Evolutionary conservation across 2,888 invertebrate genomes (phyloP).

Genomic region (Stomorhina lunata): DNA sequence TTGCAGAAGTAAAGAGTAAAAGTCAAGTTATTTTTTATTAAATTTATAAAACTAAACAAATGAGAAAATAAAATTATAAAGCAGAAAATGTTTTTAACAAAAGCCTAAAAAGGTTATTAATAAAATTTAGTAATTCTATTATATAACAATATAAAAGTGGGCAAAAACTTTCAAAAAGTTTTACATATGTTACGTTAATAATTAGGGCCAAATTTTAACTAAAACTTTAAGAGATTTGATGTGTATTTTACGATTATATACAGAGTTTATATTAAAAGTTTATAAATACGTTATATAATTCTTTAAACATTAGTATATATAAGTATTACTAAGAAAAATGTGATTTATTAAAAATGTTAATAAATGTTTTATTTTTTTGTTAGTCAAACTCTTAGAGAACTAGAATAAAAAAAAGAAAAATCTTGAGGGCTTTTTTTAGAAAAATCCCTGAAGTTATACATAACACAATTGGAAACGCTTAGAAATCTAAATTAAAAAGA

Average conservation of each 20-base stretch:
- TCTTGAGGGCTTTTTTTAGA: no score
- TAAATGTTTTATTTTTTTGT: no score
- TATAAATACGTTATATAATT: background rate
- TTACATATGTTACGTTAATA: background rate
- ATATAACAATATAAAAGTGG: background rate
- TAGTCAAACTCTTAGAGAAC: background rate
- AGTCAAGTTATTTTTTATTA: background rate
- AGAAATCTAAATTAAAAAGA: no score
- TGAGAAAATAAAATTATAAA: background rate
- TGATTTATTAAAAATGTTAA: background rate
- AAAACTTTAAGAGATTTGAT: background rate
- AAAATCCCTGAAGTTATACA: background rate
- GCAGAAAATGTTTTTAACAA: slow-evolving; percentile 10
- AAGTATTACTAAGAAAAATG: background rate
- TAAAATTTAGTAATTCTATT: background rate
- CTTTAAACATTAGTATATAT: background rate
- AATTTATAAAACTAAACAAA: background rate
- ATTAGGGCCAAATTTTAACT: slow-evolving; percentile 12
- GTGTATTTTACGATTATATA: slow-evolving; percentile 26
- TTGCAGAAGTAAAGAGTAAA: background rate
- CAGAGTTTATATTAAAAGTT: background rate
- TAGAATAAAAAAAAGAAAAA: no score
- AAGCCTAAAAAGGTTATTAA: slow-evolving; percentile 11
- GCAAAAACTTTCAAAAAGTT: slow-evolving; percentile 33
- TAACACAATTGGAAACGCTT: background rate